Base-by-base conservation (phyloP, 2,797 vertebrate species). In the Chrysocyon brachyurus region DNA sequence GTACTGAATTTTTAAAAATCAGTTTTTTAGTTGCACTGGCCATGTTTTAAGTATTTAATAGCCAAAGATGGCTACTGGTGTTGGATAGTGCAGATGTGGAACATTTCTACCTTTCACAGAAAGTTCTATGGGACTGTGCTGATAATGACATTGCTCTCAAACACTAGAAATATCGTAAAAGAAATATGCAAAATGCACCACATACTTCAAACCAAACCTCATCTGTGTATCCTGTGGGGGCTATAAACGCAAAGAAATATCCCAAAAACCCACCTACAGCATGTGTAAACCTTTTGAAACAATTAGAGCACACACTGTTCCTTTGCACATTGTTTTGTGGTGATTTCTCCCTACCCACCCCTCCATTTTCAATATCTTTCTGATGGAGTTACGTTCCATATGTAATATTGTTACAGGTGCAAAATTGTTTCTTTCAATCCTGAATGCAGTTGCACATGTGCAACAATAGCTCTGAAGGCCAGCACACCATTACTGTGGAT, bases 351-450 rank as follows among this genome's bases (percentile, higher is more conserved):
- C 90, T 3, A 2, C 90, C 85, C 79, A 92, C 56, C 54, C 75
- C 89, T 87, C 87, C 63, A 52, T 93, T 98, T 98, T 98, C 97
- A 98, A 9, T 98, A 96, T 97, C 96, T 93, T 98, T 98, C 98
- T 98, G 98, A 98, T 97, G 94, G 96, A 98, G 92, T 98, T 98
- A 84, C 64, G 54, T 97, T 98, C 96, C 98, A 97, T 98, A 97
- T 94, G 98, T 97, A 97, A 97, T 86, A 95, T 93, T 97, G 93
- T 98, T 99, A 99, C 99, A 99, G 99, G 99, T 99, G 99, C 98
- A 99, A 96, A 98, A 99, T 98, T 98, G 98, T 99, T 93, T 99
- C 99, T 99, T 99, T 99, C 98, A 98, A 98, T 99, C 98, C 98
- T 99, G 98, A 99, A 98, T 97, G 97, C 94, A 2, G 19, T 78